Conservation (phyloP, 2,113 vertebrate genomes). For the Danio rerio region GRCz12tu NC_133183.1:8090501-8091000, state of each 20-base stretch:
- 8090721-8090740: constrained; percentile 19
- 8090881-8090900: constrained; percentile 16
- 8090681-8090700: constrained; percentile 21
- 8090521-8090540: background rate
- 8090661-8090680: constrained; percentile 12
- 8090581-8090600: background rate
- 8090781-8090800: constrained; percentile 34
- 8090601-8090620: background rate
- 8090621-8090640: constrained; percentile 6
- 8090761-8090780: constrained; percentile 28
- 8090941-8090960: constrained; percentile 1
- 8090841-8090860: constrained; percentile 8
- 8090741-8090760: constrained; percentile 37
- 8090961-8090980: background rate
- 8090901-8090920: background rate
- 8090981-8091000: background rate
- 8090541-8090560: background rate
- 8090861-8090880: constrained; percentile 27
- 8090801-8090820: constrained; percentile 22
- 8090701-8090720: background rate
- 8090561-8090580: background rate
- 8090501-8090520: background rate
- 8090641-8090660: constrained; percentile 33
- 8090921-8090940: background rate
- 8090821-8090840: constrained; percentile 32